Evolutionary conservation across 2,113 vertebrate species (phyloP), one percentile per base, ranked within the genome.

Genomic region (Microcebus jonahi): DNA sequence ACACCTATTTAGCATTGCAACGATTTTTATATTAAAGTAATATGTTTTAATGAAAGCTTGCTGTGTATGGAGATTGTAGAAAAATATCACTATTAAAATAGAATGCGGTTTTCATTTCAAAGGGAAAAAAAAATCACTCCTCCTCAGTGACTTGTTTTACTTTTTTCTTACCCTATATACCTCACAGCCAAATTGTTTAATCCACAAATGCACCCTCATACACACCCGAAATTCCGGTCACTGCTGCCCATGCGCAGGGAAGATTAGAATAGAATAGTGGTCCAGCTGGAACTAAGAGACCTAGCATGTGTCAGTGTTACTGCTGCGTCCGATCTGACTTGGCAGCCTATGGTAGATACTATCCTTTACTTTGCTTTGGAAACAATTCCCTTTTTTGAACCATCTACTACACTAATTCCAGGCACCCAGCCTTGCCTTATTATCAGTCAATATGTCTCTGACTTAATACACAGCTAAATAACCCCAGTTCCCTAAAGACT

Each of bases 11-110:
- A 84, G 11, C 25, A 91, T 18, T 55, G 53, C 29, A 93, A 63
- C n/a, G 14, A 96, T 94, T 95, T 91, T 84, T 89, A 86, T 75
- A 96, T 87, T 96, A 95, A 73, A 83, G 61, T 90, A 39, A 89
- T 94, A 90, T 50, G 70, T 94, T 92, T 88, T 88, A 82, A 50
- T 83, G 67, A 87, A 85, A 36, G 4, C n/a, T 96, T 86, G 23
- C 42, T 82, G 23, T 34, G 31, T 34, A 36, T 36, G 4, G 6
- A 86, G 10, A 21, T 67, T 79, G 15, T 75, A 25, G 8, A 18
- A 55, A 95, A 75, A 3, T 34, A 67, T 29, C 79, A 73, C 5
- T 9, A 55, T 14, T 79, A 68, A 95, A 59, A 71, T 42, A 89
- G 29, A 94, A 10, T 2, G 3, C 31, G 5, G 6, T 31, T 95